Conservation (phyloP, 2,797 vertebrate genomes). For the Malurus splendens region DNA sequence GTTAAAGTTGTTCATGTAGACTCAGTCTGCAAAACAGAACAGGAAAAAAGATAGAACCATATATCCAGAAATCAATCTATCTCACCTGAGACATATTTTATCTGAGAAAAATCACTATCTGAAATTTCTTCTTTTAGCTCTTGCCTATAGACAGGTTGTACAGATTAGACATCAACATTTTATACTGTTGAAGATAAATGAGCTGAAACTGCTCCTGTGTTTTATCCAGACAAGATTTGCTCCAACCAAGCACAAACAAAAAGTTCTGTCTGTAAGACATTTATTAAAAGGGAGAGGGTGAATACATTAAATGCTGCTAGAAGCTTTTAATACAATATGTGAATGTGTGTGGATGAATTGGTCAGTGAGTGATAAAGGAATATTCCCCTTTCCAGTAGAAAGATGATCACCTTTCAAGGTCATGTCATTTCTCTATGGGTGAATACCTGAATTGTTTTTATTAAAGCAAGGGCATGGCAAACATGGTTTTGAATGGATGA, state of each 20-base stretch:
- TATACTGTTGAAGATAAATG: not conserved
- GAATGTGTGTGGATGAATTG: not conserved
- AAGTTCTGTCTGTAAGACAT: not conserved
- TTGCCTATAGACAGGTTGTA: not conserved
- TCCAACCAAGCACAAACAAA: not conserved
- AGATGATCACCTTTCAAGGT: not conserved
- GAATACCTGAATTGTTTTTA: not conserved
- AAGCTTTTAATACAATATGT: not conserved
- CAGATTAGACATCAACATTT: not conserved
- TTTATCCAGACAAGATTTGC: not conserved
- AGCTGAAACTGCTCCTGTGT: not conserved
- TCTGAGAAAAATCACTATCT: not conserved
- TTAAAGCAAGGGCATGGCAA: not conserved
- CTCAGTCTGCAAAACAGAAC: not conserved
- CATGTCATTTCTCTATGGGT: not conserved
- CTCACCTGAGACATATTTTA: not conserved
- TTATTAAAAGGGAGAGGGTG: not conserved
- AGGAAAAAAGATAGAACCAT: rapidly evolving
- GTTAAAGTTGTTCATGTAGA: not conserved
- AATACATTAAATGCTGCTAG: not conserved
- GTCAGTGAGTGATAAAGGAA: not conserved
- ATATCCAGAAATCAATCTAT: not conserved
- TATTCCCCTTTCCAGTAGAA: not conserved
- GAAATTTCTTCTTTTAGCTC: not conserved
- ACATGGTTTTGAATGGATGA: not conserved